phyloP scores from a whole-genome alignment of 2,888 invertebrate species.

The Protophormia terraenovae region DNA sequence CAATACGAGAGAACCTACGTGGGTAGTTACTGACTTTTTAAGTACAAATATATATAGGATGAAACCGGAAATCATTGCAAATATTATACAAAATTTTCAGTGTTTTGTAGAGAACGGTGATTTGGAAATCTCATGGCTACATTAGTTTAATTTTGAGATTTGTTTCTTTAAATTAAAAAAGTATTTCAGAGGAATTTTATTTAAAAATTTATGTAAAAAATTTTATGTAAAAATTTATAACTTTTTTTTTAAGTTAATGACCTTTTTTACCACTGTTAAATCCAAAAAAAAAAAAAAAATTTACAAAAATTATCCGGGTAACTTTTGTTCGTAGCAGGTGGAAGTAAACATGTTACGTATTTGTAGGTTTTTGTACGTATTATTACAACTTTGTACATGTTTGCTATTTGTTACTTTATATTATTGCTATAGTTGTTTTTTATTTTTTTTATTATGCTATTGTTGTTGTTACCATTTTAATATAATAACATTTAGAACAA shows the following conservation, averaged over 20 bases:
- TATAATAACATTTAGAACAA: constrained; percentile 65
- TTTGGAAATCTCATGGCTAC: too few relatives aligned
- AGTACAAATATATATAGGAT: neutral
- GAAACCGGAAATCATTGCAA: constrained; percentile 14
- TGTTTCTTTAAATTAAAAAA: too few relatives aligned
- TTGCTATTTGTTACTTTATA: constrained; percentile 14
- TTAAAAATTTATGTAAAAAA: too few relatives aligned
- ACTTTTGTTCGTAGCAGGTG: neutral
- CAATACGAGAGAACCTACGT: neutral
- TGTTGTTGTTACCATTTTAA: constrained; percentile 51
- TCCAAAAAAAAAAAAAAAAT: too few relatives aligned
- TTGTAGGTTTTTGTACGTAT: neutral
- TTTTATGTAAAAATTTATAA: too few relatives aligned
- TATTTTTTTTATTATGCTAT: neutral
- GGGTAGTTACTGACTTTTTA: neutral
- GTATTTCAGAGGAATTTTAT: too few relatives aligned
- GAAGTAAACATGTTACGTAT: neutral
- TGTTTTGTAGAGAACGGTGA: neutral
- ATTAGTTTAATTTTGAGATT: too few relatives aligned
- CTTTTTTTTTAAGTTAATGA: too few relatives aligned
- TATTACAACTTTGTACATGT: neutral
- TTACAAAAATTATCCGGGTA: neutral
- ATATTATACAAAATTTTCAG: neutral
- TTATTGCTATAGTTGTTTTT: neutral
- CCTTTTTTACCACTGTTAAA: neutral